Evolutionary conservation across 2,888 invertebrate genomes (phyloP).

Genomic region (Drosophila aldrichi): DNA sequence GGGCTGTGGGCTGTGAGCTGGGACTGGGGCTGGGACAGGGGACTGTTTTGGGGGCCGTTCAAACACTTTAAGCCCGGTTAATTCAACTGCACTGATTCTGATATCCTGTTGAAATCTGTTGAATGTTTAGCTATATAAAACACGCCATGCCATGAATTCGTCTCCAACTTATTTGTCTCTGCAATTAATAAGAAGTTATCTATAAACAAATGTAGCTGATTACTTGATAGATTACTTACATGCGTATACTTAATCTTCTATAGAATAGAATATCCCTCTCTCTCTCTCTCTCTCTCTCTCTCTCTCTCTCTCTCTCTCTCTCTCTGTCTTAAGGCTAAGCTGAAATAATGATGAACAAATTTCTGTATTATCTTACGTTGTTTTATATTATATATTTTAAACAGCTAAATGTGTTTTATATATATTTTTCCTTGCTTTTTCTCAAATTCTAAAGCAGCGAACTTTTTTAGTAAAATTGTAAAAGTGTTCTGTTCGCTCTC

Average conservation of each 20-base stretch:
- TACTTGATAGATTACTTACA: not conserved
- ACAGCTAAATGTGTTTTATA: too few relatives aligned
- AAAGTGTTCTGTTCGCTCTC: too few relatives aligned
- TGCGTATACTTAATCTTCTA: not conserved
- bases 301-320: not conserved
- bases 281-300: not conserved
- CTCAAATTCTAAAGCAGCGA: too few relatives aligned
- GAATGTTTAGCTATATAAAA: conserved; percentile 23
- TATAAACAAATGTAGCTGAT: not conserved
- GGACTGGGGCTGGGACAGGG: not conserved
- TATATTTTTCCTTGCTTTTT: too few relatives aligned
- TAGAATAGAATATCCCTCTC: too few relatives aligned
- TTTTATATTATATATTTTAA: not conserved
- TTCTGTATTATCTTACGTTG: too few relatives aligned
- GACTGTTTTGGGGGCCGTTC: not conserved
- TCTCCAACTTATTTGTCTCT: not conserved
- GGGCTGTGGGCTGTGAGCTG: too few relatives aligned
- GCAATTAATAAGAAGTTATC: not conserved
- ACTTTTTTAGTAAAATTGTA: too few relatives aligned
- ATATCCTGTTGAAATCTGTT: conserved; percentile 63
- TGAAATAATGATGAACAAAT: too few relatives aligned
- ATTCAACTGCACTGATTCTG: conserved; percentile 57
- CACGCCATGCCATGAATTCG: not conserved
- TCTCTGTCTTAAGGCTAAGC: too few relatives aligned
- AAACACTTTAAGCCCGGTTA: conserved; percentile 51